Base-by-base conservation (phyloP, 2,888 invertebrate genomes). In the Ganaspis brasiliensis region DNA sequence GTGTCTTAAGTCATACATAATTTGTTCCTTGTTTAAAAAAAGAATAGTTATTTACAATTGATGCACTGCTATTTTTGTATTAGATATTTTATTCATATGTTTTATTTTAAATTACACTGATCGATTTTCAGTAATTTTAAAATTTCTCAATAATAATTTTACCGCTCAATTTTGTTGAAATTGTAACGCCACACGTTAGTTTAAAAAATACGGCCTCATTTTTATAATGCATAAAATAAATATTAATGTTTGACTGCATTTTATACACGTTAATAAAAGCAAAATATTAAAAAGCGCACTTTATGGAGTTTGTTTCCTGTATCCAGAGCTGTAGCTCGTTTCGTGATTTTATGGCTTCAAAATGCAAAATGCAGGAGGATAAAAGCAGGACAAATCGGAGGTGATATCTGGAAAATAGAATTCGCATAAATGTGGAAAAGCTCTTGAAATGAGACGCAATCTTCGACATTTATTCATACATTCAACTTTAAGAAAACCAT, bases 281-380 rank as follows among this genome's bases (percentile, higher is more conserved):
- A 9, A 52, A 52, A 52, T 19, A 52, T 16, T 52, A 52, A 52
- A 52, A 52, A 52, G 12, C 14, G 9, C 52, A 52, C 9, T 52
- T 52, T 52, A 52, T 52, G 52, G 52, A 52, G 52, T 52, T 19
- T 52, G 19, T 52, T 52, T 52, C 52, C 52, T 52, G 52, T 52
- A 52, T 52, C 52, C 52, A 52, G 8, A 52, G 52, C 52, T 52
- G 19, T 52, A 16, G 52, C 52, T 52, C 52, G 52, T 52, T 52
- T 52, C 19, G 16, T 52, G 52, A 52, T 52, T 52, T 52, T 52
- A 52, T 52, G 19, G 19, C 52, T 52, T 19, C 52, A 52, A 52
- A 52, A 52, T 52, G 52, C 19, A 52, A 52, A 52, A 52, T 52
- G 52, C 19, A 52, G 6, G 16, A 19, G 19, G 19, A 19, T 52